These are phyloP conservation scores for Lethenteron reissneri DNA, from an alignment of 2,113 vertebrate genomes.

Conservation along the genomic window DNA sequence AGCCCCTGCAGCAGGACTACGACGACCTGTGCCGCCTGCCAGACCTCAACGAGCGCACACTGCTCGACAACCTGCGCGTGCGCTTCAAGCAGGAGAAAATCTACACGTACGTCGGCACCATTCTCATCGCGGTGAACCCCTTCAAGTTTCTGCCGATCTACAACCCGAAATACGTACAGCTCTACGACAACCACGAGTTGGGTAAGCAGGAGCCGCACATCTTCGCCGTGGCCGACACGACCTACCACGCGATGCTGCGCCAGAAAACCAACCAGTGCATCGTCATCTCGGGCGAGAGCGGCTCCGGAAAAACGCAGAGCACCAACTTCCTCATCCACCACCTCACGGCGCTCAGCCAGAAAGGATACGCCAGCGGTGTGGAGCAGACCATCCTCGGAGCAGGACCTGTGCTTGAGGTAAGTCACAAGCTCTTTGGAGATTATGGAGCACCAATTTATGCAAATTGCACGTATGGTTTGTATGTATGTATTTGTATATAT, in stretches of 20 bases:
- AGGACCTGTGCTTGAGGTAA: constrained; percentile 91
- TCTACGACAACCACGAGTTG: constrained; percentile 90
- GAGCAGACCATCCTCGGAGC: constrained; percentile 97
- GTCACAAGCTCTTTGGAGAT: constrained; percentile 11
- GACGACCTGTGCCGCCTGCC: constrained; percentile 70
- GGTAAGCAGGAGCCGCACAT: constrained; percentile 87
- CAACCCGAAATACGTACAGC: constrained; percentile 96
- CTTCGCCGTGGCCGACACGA: constrained; percentile 84
- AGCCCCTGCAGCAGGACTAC: constrained; percentile 57
- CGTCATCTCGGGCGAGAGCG: constrained; percentile 90
- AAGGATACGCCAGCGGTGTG: constrained; percentile 90
- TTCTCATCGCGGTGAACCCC: constrained; percentile 90
- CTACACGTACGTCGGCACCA: constrained; percentile 90
- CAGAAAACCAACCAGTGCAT: constrained; percentile 81
- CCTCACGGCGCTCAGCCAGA: constrained; percentile 92
- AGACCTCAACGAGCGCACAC: constrained; percentile 70
- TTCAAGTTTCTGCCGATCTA: constrained; percentile 98
- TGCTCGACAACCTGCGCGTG: constrained; percentile 76
- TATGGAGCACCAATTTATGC: constrained; percentile 2
- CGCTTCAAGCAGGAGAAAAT: constrained; percentile 92
- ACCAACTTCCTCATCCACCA: constrained; percentile 98
- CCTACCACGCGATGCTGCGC: constrained; percentile 89
- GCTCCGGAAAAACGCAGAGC: constrained; percentile 94
- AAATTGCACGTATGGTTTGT: neutral
- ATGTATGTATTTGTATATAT: too few relatives aligned